Base-by-base conservation (phyloP, 2,888 invertebrate genomes). In the Drosophila mercatorum region DNA sequence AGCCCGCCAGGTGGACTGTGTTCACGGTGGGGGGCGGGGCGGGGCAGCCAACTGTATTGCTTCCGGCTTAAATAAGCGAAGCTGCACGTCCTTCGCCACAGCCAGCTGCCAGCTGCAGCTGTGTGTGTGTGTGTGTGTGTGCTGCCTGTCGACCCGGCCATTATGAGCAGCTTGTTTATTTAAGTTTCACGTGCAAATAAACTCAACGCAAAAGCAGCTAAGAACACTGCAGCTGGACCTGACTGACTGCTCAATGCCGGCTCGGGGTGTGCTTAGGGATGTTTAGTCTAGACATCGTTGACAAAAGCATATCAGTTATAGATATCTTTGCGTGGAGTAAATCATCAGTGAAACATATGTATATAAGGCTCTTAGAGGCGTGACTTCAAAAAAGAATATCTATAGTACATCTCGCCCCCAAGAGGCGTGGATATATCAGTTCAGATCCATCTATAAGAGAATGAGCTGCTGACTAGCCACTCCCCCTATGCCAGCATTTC, bases 81-180 rank as follows among this genome's bases (percentile, higher is more conserved):
- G 43, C 40, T 55, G 68, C 60, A 56, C 51, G 55, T 72, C 47
- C 53, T 52, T 46, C 56, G 26, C 17, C 47, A 41, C 22, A 11
- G 40, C 43, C 73, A 41, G n/a, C n/a, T n/a, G 41, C 8, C 41
- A 49, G 49, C 17, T 49, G 49, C 49, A 51, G 49, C 34, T 51
- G 49, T 49, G 31, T 34, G 49, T 5, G 49, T 49, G n/a, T 5
- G 47, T 4, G 14, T 26, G 28, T 28, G 22, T 49, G 47, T 49
- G 49, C 36, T 28, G 70, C 59, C 38, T 46, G 73, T 40, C 55
- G 55, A 34, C 41, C 44, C 53, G 11, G 28, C 44, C 56, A 59
- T 63, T 78, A 64, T 61, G 66, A 59, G 43, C 68, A 53, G 61
- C 60, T 68, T 78, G 86, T 80, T 84, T 73, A 76, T 76, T 62